A percentile compares a stretch with the other conserved stretches of the same genome.
These are phyloP conservation scores for Chrysogorgia sp. DNA, from an alignment of 92 coral and sea anemone genomes.

Conservation along the genomic window DNA sequence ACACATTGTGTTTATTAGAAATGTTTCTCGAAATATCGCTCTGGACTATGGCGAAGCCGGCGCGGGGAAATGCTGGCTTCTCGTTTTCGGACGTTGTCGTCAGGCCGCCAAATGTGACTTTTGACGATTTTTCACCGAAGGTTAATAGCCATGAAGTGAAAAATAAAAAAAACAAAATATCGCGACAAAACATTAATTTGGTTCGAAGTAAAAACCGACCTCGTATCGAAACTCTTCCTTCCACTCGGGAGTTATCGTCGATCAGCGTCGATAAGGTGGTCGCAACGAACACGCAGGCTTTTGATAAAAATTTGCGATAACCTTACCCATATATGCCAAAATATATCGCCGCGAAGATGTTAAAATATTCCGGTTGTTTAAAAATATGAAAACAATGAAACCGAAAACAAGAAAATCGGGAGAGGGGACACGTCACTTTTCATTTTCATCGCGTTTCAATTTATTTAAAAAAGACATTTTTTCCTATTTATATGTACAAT, in stretches of 20 bases:
- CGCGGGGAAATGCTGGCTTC: too few relatives aligned
- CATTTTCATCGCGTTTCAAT: not conserved
- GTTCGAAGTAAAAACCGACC: not conserved
- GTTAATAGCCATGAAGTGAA: too few relatives aligned
- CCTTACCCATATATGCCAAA: not conserved
- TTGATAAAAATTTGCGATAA: slow-evolving; percentile 12
- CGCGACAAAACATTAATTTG: not conserved
- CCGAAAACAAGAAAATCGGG: not conserved
- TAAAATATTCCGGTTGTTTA: not conserved
- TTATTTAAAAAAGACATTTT: not conserved
- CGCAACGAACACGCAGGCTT: slow-evolving; percentile 13
- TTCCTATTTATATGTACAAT: not conserved
- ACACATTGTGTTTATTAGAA: not conserved
- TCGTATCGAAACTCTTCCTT: slow-evolving; percentile 11
- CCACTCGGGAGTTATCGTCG: slow-evolving; percentile 9
- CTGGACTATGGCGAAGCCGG: too few relatives aligned
- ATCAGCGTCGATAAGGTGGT: slow-evolving; percentile 16
- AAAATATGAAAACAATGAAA: not conserved
- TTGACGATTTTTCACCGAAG: slow-evolving; percentile 17
- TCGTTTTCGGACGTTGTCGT: too few relatives aligned
- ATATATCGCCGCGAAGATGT: not conserved
- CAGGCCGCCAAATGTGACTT: too few relatives aligned
- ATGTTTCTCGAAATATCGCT: not conserved
- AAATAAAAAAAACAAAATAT: slow-evolving; percentile 12
- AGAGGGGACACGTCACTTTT: not conserved